Base-by-base conservation (phyloP, 2,888 invertebrate species). In the Drosophila suboccidentalis region DNA sequence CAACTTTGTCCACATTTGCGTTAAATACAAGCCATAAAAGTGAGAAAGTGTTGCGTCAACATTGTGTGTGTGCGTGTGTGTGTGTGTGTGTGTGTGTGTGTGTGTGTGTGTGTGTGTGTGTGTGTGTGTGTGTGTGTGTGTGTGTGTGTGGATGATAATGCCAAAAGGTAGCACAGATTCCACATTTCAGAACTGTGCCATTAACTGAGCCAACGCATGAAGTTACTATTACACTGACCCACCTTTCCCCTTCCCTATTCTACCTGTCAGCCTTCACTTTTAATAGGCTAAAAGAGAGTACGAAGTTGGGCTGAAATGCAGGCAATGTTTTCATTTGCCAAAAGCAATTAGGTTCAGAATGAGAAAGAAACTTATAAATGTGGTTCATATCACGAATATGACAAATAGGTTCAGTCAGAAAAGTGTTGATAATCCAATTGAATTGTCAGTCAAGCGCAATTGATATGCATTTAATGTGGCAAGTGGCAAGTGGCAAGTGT, bases 31-130 rank as follows among this genome's bases (percentile, higher is more conserved):
- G 53, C 58, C 70, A 74, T 76, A 78, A 76, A 76, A 76, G 54
- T 61, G 44, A 34, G 51, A 78, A 74, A 76, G 59, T 78, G 75
- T 76, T 78, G 46, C 70, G 43, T 59, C 50, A 78, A 76, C 76
- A 66, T 66, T 75, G 68, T 64, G 34, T 55, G 32, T 53, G 38
- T 54, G 36, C 49, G 41, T 54, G 38, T 53, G 41, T 54, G 32
- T n/a, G 32, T 53, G 38, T 54, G 36, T 53, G 41, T 54, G 38
- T 53, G 41, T 54, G 32, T n/a, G 32, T 53, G 38, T 54, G 36
- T 53, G 41, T 54, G 38, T 53, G 41, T 54, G 32, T n/a, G 32
- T 53, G 38, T 54, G 36, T 53, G 41, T 54, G 38, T 53, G 41
- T 54, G 32, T 53, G 38, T 54, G 36, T 53, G 41, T 54, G 38